Evolutionary conservation across 2,113 vertebrate genomes (phyloP), one percentile per base, ranked within the genome.

Genomic region (Atractosteus spatula): DNA sequence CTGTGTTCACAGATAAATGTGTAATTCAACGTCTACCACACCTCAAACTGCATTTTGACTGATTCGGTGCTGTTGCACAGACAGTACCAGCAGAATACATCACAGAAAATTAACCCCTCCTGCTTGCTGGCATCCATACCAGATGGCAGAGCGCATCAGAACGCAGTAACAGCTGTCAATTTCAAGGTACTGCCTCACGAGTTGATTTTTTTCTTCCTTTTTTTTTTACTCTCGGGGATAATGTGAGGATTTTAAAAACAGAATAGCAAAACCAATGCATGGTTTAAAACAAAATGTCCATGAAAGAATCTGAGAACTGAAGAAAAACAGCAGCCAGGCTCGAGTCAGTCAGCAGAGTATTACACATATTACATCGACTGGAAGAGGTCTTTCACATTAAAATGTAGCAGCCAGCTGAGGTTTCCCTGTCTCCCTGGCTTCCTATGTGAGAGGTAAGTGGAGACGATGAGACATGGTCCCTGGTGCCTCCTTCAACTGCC

Each of bases 101-200:
- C 69, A 91, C 89, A 89, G 89, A 90, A 88, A 91, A 92, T 93
- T 93, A 93, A 93, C 91, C 90, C 90, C 92, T 92, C 85, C 86
- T 88, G 86, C 86, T 90, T 82, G 85, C 86, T 89, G 89, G 88
- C 91, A 89, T 67, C 66, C 74, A 82, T 79, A 83, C 77, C 91
- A 93, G 91, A 93, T 93, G 91, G 91, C 86, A 86, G 84, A 66
- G 73, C 81, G 80, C 83, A 79, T 73, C 69, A 69, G 73, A 79
- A 84, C 89, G 86, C 82, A 81, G 87, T 87, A 92, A 90, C 91
- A 93, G 91, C 91, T 93, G 91, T 90, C 91, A 91, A 85, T 92
- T 92, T 92, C 86, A 89, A 91, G 91, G 86, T 84, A 82, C 80
- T 72, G 86, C 86, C 85, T 90, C 91, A 84, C 87, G 78, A 84